These are phyloP conservation scores for Isurus oxyrinchus DNA, from an alignment of 2,113 vertebrate species.

Conservation along the genomic window DNA sequence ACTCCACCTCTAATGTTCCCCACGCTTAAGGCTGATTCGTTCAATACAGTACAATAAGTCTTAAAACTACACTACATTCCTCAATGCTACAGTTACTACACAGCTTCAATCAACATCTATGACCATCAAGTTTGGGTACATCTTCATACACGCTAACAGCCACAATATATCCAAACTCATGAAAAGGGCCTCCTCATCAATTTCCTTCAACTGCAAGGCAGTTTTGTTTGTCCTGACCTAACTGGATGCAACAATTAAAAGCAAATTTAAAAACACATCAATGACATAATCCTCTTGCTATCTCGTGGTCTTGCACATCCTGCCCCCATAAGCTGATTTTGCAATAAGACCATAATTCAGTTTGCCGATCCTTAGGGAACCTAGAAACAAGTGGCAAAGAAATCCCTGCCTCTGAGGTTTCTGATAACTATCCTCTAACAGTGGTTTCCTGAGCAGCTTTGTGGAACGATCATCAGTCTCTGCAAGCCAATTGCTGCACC, in stretches of 20 bases:
- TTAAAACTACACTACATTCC: no score
- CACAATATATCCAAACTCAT: neutral
- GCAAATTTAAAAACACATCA: neutral
- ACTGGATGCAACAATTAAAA: neutral
- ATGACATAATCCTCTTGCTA: neutral
- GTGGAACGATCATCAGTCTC: neutral
- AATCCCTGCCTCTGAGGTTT: neutral
- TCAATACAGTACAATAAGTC: no score
- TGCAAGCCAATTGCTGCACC: neutral
- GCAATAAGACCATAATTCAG: neutral
- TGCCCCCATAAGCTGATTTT: neutral
- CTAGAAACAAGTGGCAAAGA: conserved; percentile 11
- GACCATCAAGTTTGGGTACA: neutral
- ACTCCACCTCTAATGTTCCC: no score
- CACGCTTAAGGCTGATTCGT: no score
- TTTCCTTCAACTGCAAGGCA: neutral
- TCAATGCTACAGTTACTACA: neutral
- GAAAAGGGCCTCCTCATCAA: neutral
- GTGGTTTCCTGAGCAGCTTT: neutral
- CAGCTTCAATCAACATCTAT: neutral
- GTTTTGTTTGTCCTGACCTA: neutral
- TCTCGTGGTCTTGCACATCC: neutral
- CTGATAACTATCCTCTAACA: neutral
- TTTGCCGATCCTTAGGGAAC: neutral
- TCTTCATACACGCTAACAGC: neutral